phyloP scores from a whole-genome alignment of 2,797 vertebrate genomes.

The Microcaecilia unicolor region DNA sequence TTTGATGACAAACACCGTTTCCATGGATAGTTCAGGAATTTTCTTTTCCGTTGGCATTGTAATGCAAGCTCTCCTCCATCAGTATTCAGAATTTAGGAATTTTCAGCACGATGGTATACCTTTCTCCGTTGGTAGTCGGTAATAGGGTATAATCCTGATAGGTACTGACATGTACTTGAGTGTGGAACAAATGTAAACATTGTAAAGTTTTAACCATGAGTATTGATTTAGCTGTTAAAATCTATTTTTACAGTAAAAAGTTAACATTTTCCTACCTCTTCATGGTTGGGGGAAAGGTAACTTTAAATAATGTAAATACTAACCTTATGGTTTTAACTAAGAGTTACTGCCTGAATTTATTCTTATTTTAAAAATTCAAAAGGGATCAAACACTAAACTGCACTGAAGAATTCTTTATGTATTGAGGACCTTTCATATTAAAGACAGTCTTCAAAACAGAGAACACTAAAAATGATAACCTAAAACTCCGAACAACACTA shows the following conservation, averaged over 20 bases:
- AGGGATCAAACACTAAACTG: constrained; percentile 6
- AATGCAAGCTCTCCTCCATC: constrained; percentile 35
- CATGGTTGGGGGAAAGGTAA: constrained; percentile 17
- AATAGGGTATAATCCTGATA: background rate
- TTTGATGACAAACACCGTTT: constrained; percentile 20
- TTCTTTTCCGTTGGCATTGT: constrained; percentile 23
- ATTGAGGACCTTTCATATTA: background rate
- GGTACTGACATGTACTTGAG: constrained; percentile 38
- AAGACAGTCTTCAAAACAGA: background rate
- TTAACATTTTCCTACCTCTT: too few relatives aligned
- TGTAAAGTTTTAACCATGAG: constrained; percentile 47
- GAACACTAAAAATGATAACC: constrained; percentile 5
- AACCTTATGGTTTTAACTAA: constrained; percentile 21
- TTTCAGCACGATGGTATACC: constrained; percentile 34
- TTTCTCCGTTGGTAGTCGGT: constrained; percentile 10
- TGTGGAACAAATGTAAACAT: constrained; percentile 28
- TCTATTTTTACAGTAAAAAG: constrained; percentile 48
- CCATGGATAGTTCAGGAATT: constrained; percentile 18
- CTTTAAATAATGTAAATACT: constrained; percentile 32
- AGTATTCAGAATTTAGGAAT: constrained; percentile 21
- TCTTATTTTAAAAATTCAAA: constrained; percentile 19
- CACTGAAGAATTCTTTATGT: constrained; percentile 22
- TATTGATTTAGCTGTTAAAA: constrained; percentile 44
- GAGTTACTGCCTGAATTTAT: constrained; percentile 14
- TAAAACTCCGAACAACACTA: constrained; percentile 5